Evolutionary conservation across 2,797 vertebrate species (phyloP).

Genomic region (Microctenopoma lineatum): DNA sequence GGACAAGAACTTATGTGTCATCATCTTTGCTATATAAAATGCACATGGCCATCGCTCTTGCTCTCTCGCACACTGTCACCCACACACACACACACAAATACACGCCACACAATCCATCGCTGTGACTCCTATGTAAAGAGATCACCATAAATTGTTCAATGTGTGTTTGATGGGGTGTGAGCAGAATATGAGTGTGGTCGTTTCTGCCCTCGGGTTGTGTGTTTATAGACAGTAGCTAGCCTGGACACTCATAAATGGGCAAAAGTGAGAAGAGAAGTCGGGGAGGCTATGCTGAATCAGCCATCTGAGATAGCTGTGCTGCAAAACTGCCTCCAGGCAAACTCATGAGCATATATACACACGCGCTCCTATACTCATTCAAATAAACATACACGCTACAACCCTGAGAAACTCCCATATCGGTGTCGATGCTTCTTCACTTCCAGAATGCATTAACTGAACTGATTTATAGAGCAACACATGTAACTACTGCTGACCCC

Average conservation of each 20-base stretch:
- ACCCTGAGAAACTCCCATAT: slow-evolving; percentile 23
- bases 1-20: slow-evolving; percentile 54
- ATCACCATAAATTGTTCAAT: slow-evolving; percentile 55
- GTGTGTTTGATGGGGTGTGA: slow-evolving; percentile 70
- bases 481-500: slow-evolving; percentile 53
- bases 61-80: slow-evolving; percentile 4
- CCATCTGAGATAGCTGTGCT: slow-evolving; percentile 42
- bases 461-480: slow-evolving; percentile 45
- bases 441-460: slow-evolving; percentile 25
- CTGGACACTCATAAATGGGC: slow-evolving; percentile 60
- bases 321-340: slow-evolving; percentile 54
- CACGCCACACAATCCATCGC: slow-evolving; percentile 26
- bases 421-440: slow-evolving; percentile 18
- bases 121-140: slow-evolving; percentile 45
- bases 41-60: slow-evolving; percentile 13
- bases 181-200: slow-evolving; percentile 43
- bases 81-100: neutral
- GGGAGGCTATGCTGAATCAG: slow-evolving; percentile 72
- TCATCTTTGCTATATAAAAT: slow-evolving; percentile 66
- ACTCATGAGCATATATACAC: slow-evolving; percentile 22
- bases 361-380: slow-evolving; percentile 2
- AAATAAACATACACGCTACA: slow-evolving; percentile 31
- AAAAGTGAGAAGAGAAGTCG: slow-evolving; percentile 40
- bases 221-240: slow-evolving; percentile 65
- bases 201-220: slow-evolving; percentile 62